phyloP scores from a whole-genome alignment of 2,888 invertebrate species.

The Noctua pronuba region DNA sequence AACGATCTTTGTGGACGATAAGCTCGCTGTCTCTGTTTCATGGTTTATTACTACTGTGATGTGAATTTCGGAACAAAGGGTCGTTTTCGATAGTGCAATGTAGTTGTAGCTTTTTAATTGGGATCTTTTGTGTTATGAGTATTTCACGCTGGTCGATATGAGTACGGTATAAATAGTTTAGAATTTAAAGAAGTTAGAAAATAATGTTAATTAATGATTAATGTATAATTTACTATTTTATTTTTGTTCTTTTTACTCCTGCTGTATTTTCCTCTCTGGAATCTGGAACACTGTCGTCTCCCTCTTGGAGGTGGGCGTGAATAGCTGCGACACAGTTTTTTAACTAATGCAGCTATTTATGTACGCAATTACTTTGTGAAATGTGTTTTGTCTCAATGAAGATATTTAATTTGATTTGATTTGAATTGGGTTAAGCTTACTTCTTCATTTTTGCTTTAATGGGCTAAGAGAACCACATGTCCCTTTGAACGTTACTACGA shows the following conservation, averaged over 20 bases:
- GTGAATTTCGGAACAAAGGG: slow-evolving; percentile 19
- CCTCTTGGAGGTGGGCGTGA: too few relatives aligned
- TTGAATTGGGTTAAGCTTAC: too few relatives aligned
- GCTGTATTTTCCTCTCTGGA: too few relatives aligned
- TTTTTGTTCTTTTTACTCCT: too few relatives aligned
- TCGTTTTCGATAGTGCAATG: background rate
- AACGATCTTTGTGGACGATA: slow-evolving; percentile 48
- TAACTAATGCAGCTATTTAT: too few relatives aligned
- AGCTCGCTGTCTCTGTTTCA: slow-evolving; percentile 45
- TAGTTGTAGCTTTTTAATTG: background rate
- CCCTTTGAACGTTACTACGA: background rate
- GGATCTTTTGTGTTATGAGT: background rate
- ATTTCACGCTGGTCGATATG: background rate
- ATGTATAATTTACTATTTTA: too few relatives aligned
- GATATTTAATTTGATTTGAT: too few relatives aligned
- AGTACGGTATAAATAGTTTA: background rate
- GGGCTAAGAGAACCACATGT: background rate
- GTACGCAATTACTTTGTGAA: too few relatives aligned
- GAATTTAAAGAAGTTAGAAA: background rate
- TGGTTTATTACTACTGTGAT: slow-evolving; percentile 53
- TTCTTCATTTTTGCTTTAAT: background rate
- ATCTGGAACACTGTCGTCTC: too few relatives aligned
- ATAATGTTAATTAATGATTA: too few relatives aligned
- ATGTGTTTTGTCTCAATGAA: too few relatives aligned
- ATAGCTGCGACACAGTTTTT: too few relatives aligned